Conservation (phyloP, 2,888 invertebrate species). For the Clusia tigrina region DNA sequence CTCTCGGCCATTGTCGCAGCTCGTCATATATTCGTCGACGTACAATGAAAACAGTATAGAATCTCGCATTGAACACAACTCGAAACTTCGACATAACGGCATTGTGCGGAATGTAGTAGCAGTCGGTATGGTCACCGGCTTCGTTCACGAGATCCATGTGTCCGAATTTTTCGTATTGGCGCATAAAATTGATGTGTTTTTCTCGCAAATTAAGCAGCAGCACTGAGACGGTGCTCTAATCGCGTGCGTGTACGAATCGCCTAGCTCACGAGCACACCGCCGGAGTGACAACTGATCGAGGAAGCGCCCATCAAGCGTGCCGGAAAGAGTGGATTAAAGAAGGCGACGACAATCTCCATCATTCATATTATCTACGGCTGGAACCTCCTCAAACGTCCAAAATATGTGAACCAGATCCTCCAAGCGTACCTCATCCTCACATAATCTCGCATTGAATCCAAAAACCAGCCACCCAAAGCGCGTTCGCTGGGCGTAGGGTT, state of each 20-base stretch:
- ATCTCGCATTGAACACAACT: conserved; percentile 15
- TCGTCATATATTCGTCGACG: conserved; percentile 4
- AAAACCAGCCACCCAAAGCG: too few relatives aligned
- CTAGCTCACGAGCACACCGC: not conserved
- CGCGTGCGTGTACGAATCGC: too few relatives aligned
- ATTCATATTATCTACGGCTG: not conserved
- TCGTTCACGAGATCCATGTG: too few relatives aligned
- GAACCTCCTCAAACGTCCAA: conserved; percentile 26
- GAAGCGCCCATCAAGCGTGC: conserved; percentile 20
- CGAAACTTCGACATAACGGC: conserved; percentile 8
- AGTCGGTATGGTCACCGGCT: not conserved
- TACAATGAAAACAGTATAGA: not conserved
- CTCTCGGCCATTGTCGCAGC: not conserved
- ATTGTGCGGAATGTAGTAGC: conserved; percentile 20
- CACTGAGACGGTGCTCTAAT: too few relatives aligned
- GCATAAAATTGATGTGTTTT: conserved; percentile 25
- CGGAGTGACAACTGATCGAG: conserved; percentile 21
- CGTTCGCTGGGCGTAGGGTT: conserved; percentile 27
- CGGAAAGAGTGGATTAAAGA: conserved; percentile 16
- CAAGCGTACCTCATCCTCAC: conserved; percentile 10
- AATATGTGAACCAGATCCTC: conserved; percentile 27
- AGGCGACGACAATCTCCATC: conserved; percentile 18
- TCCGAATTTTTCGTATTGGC: conserved; percentile 20
- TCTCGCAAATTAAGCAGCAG: not conserved
- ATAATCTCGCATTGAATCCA: not conserved